Conservation (phyloP, 2,888 invertebrate species). For the Torymus auratus region DNA sequence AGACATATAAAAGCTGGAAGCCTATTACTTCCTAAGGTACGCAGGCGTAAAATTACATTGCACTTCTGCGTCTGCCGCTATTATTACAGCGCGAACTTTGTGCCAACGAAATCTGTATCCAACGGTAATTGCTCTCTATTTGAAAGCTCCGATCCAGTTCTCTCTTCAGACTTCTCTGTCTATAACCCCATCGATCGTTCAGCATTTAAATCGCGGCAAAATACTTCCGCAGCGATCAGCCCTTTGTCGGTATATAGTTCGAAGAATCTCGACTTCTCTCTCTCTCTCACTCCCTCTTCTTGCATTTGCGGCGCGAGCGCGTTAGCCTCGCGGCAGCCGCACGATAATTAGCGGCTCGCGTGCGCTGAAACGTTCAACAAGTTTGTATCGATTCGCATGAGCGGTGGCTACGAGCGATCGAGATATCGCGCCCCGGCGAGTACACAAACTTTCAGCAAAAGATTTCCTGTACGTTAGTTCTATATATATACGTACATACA, state of each 20-base stretch:
- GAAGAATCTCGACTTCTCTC: too few species aligned
- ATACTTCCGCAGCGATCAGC: background rate
- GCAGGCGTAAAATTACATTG: too few species aligned
- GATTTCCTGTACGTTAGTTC: background rate
- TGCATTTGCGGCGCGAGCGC: background rate
- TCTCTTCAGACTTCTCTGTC: too few species aligned
- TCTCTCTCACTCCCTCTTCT: too few species aligned
- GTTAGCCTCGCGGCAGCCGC: slow-evolving; percentile 16
- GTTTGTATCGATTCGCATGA: slow-evolving; percentile 43
- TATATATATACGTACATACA: background rate
- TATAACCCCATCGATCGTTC: background rate
- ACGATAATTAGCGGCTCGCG: slow-evolving; percentile 46
- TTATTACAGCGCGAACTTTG: too few species aligned
- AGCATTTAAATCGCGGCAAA: background rate
- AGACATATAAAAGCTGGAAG: too few species aligned
- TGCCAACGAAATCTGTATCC: too few species aligned
- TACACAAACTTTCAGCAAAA: background rate
- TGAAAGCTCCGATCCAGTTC: too few species aligned
- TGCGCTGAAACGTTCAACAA: slow-evolving; percentile 48
- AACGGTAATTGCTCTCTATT: too few species aligned
- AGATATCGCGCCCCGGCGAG: too few species aligned
- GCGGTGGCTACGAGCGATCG: background rate
- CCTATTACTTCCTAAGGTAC: too few species aligned
- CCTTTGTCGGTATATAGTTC: background rate
- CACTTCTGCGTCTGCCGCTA: too few species aligned